phyloP scores from a whole-genome alignment of 2,888 invertebrate species.

The Agrotis segetum region DNA sequence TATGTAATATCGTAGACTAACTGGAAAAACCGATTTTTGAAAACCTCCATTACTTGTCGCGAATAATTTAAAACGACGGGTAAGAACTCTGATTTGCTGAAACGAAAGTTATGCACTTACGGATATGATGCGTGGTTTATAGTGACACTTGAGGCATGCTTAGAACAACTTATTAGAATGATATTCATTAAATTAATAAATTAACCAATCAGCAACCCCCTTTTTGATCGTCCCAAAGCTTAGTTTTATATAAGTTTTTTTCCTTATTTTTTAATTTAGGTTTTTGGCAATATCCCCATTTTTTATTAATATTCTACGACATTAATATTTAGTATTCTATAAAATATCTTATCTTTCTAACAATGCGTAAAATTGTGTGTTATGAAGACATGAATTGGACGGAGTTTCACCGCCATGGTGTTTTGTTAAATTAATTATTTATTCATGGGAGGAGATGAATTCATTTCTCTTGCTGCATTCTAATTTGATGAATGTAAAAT shows the following conservation, averaged over 20 bases:
- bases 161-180: too few species aligned
- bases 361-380: constrained; percentile 46
- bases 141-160: too few species aligned
- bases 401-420: constrained; percentile 29
- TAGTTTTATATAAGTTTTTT: too few species aligned
- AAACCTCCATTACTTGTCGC: neutral
- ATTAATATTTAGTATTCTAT: constrained; percentile 26
- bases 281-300: neutral
- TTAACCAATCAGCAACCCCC: too few species aligned
- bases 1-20: constrained; percentile 18
- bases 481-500: constrained; percentile 45
- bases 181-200: too few species aligned
- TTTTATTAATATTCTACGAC: neutral
- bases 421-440: constrained; percentile 48
- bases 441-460: constrained; percentile 49
- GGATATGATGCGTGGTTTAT: too few species aligned
- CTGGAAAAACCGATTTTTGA: neutral
- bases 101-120: too few species aligned
- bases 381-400: constrained; percentile 46
- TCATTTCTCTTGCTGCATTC: constrained; percentile 36
- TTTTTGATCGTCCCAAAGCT: too few species aligned
- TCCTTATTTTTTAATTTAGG: too few species aligned
- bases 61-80: too few species aligned
- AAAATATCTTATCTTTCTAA: constrained; percentile 30
- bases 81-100: too few species aligned